These are phyloP conservation scores for Larimichthys crocea DNA, from an alignment of 2,113 vertebrate genomes.

Conservation along the genomic window DNA sequence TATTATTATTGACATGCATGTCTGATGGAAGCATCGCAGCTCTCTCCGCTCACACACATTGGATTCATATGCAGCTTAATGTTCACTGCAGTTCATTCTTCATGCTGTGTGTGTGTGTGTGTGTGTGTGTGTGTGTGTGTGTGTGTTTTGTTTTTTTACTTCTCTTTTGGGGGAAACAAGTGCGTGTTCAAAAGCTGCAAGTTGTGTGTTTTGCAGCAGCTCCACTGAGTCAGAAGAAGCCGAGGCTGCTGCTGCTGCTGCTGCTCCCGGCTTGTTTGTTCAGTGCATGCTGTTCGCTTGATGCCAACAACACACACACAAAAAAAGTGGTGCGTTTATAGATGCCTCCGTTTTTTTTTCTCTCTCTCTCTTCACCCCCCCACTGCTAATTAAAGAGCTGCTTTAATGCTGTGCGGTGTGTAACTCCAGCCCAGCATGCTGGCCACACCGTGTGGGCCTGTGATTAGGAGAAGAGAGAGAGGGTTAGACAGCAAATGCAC, in stretches of 20 bases:
- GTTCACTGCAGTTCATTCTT: slow-evolving; percentile 9
- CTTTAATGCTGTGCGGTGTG: slow-evolving; percentile 43
- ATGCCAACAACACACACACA: neutral
- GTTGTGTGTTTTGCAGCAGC: slow-evolving; percentile 48
- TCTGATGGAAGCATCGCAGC: slow-evolving; percentile 32
- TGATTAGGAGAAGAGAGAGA: slow-evolving; percentile 12
- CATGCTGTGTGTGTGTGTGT: neutral
- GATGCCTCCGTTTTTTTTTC: neutral
- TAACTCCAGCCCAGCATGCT: slow-evolving; percentile 41
- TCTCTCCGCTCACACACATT: neutral
- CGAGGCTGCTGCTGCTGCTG: slow-evolving; percentile 5
- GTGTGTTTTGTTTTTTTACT: neutral
- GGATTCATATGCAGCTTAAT: slow-evolving; percentile 26
- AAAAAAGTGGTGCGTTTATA: slow-evolving; percentile 37
- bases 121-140: neutral
- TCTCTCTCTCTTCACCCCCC: neutral
- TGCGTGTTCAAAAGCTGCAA: slow-evolving; percentile 35
- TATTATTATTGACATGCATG: slow-evolving; percentile 18
- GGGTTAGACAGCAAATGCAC: neutral
- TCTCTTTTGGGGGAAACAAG: slow-evolving; percentile 29
- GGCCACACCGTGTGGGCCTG: slow-evolving; percentile 27
- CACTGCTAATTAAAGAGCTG: slow-evolving; percentile 59
- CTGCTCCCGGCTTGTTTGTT: slow-evolving; percentile 24
- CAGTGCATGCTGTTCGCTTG: slow-evolving; percentile 35
- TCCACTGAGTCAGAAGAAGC: neutral